Percentiles rank a stretch among this genome's conserved stretches.
Conservation (phyloP, 2,888 invertebrate genomes). For the Diplolepis rosae region DNA sequence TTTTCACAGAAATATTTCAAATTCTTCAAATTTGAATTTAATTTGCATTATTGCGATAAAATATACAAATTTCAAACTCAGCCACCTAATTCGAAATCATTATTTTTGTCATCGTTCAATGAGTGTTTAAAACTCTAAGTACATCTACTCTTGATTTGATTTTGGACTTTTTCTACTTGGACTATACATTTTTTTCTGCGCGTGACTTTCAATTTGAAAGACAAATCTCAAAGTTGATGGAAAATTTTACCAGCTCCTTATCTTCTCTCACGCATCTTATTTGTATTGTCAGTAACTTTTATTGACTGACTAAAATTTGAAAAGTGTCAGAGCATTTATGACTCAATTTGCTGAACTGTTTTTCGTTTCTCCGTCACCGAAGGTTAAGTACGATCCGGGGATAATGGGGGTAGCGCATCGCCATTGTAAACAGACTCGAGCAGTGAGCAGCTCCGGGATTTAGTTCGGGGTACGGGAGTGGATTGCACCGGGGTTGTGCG, state of each 20-base stretch:
- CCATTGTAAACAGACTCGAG: slow-evolving; percentile 69
- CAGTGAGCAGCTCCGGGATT: slow-evolving; percentile 66
- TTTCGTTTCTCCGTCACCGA: slow-evolving; percentile 37
- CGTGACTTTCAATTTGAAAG: too few species aligned
- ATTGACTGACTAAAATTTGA: background rate
- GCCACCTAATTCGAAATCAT: too few species aligned
- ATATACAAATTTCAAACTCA: too few species aligned
- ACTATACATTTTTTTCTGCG: too few species aligned
- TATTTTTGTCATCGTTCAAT: too few species aligned
- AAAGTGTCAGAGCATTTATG: slow-evolving; percentile 25
- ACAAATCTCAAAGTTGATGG: background rate
- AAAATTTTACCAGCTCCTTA: background rate
- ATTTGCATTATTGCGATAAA: too few species aligned
- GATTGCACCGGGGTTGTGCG: slow-evolving; percentile 39
- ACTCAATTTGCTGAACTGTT: slow-evolving; percentile 19
- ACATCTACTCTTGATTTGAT: too few species aligned
- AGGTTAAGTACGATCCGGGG: slow-evolving; percentile 58
- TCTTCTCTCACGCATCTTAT: background rate
- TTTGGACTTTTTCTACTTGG: too few species aligned
- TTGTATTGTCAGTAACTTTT: background rate
- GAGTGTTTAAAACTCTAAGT: too few species aligned
- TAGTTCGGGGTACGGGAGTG: slow-evolving; percentile 56
- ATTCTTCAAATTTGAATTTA: too few species aligned
- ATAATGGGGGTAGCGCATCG: slow-evolving; percentile 65
- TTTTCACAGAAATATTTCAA: too few species aligned